Evolutionary conservation across 2,888 invertebrate species (phyloP), one percentile per base, ranked within the genome.

Genomic region (Drosophila barbarae): DNA sequence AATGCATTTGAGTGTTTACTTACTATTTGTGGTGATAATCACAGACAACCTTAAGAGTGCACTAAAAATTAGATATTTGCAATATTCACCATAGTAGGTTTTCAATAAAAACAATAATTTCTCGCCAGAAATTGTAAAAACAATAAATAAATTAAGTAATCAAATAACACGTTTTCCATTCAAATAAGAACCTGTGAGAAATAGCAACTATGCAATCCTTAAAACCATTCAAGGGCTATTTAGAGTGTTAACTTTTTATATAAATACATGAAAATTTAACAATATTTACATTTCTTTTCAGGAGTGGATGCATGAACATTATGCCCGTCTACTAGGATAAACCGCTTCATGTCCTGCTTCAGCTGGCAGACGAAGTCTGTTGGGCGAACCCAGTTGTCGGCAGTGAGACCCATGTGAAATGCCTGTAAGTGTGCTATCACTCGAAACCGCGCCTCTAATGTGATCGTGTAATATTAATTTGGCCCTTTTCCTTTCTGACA

Each of bases 361-460:
- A 73, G 70, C 69, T 74, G 71, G 72, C 67, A 77, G 72, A 71
- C 79, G 65, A 72, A 75, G 72, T 72, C 81, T 84, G 82, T 84
- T 81, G 82, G 82, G 80, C 82, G 76, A 80, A 50, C 68, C 75
- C 74, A 76, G 76, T 86, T 80, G 87, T 77, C 74, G 78, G 80
- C 77, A 78, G 79, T 77, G 76, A 87, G 85, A 86, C 87, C 87
- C 87, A 87, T 87, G 87, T 87, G 87, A 87, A 87, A 87, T 87
- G 87, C 87, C 87, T 87, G 87, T 87, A 75, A 83, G 87, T 85
- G 56, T 23, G 35, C 41, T 18, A 13, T 5, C 2, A 15, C 9
- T n/a, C 2, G 1, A 8, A 21, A 10, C 3, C 1, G 8, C n/a
- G n/a, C n/a, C n/a, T 13, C 18, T 38, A 15, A n/a, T 23, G 1